A percentile compares a stretch with the other conserved stretches of the same genome.
Conservation (phyloP, 2,113 vertebrate species). For the Prinia subflava region DNA sequence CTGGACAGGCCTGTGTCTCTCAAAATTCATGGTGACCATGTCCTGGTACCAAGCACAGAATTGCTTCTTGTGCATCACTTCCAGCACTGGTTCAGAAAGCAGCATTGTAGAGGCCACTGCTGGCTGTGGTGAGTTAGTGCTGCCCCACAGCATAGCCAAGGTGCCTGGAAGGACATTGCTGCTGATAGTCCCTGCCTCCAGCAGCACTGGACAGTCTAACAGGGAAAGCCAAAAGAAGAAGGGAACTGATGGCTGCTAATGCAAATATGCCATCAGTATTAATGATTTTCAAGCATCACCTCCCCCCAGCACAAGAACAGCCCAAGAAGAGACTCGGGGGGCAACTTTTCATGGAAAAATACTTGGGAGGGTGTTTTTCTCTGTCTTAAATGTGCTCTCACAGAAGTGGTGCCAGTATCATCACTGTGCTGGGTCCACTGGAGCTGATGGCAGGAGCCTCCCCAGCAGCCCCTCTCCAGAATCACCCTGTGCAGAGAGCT, state of each 20-base stretch:
- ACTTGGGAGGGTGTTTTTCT: not conserved
- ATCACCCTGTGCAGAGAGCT: not conserved
- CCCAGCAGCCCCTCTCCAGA: fast-evolving
- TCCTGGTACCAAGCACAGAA: not conserved
- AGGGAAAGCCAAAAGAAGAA: not conserved
- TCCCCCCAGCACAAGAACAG: not conserved
- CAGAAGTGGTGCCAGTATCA: not conserved
- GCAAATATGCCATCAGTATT: not conserved
- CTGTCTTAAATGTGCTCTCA: not conserved
- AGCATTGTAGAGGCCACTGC: not conserved
- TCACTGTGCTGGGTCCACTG: not conserved
- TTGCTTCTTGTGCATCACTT: not conserved
- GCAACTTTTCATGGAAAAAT: not conserved
- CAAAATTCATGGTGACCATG: fast-evolving
- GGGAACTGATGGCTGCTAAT: not conserved
- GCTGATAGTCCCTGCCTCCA: not conserved
- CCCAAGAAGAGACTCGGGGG: not conserved
- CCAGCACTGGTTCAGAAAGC: not conserved
- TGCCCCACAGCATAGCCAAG: not conserved
- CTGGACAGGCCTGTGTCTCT: not conserved
- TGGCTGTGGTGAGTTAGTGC: not conserved
- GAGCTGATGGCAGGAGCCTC: not conserved
- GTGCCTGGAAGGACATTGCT: not conserved
- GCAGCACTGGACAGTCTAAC: not conserved
- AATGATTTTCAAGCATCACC: not conserved